phyloP scores from a whole-genome alignment of 2,113 vertebrate species.

The Amphiprion ocellaris region DNA sequence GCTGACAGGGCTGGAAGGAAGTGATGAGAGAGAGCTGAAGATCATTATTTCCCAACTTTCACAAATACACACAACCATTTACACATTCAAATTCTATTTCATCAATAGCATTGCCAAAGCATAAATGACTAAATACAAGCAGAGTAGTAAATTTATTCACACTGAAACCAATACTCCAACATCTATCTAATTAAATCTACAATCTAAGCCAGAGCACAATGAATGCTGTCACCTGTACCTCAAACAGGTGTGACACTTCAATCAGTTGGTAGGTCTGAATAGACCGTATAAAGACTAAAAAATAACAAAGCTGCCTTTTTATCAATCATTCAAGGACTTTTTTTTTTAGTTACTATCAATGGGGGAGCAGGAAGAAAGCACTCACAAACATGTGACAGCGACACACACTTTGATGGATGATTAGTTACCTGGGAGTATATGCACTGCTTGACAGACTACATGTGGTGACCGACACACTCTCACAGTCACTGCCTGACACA shows the following conservation, averaged over 20 bases:
- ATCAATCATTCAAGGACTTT: too few species aligned
- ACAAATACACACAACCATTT: constrained; percentile 3
- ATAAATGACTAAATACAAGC: too few species aligned
- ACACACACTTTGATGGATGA: constrained; percentile 28
- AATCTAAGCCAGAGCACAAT: too few species aligned
- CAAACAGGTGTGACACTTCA: too few species aligned
- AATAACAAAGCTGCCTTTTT: too few species aligned
- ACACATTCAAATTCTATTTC: constrained; percentile 3
- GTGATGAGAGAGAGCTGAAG: background rate
- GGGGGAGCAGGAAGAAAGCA: background rate
- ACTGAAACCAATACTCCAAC: too few species aligned
- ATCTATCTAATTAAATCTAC: too few species aligned
- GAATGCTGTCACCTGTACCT: too few species aligned
- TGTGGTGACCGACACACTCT: constrained; percentile 93
- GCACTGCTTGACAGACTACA: constrained; percentile 94
- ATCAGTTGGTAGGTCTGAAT: too few species aligned
- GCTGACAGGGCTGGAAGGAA: constrained; percentile 79
- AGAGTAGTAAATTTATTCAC: too few species aligned
- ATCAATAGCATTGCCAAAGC: background rate
- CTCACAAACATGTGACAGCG: constrained; percentile 9
- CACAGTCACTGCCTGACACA: constrained; percentile 93
- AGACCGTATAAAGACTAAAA: too few species aligned
- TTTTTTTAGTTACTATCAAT: background rate
- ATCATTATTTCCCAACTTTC: background rate
- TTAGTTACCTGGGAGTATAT: constrained; percentile 91